phyloP scores from a whole-genome alignment of 2,888 invertebrate genomes.

The Cephus pulcher region DNA sequence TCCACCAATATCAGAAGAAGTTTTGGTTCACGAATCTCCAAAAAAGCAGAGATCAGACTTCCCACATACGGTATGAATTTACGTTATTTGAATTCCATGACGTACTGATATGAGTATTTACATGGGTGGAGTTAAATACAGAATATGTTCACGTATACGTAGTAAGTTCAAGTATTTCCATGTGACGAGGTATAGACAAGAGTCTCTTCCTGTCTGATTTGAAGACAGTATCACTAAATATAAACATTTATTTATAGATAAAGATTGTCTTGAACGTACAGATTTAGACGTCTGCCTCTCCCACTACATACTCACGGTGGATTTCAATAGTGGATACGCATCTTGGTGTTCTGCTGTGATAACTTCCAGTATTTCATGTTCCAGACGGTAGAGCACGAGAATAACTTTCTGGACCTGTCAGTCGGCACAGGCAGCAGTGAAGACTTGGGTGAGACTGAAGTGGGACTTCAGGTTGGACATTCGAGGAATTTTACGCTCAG shows the following conservation, averaged over 20 bases:
- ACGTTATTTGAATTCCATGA: neutral
- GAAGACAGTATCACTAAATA: conserved; percentile 1
- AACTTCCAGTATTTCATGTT: conserved; percentile 22
- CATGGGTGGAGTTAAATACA: neutral
- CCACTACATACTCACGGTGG: neutral
- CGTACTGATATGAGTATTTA: neutral
- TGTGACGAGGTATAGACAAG: neutral
- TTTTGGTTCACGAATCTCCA: conserved; percentile 63
- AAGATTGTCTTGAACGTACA: neutral
- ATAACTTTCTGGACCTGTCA: conserved; percentile 72
- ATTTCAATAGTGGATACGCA: neutral
- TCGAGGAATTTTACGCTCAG: conserved; percentile 90
- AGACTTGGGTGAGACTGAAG: conserved; percentile 75
- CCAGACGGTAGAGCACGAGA: conserved; percentile 70
- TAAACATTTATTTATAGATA: conserved; percentile 7
- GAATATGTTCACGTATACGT: neutral
- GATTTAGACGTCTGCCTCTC: neutral
- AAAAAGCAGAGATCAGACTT: conserved; percentile 62
- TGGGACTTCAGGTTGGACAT: conserved; percentile 75
- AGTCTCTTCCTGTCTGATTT: neutral
- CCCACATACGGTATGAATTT: conserved; percentile 52
- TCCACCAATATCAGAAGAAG: conserved; percentile 63
- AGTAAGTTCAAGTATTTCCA: neutral
- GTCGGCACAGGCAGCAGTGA: conserved; percentile 74
- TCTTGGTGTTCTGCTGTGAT: neutral